Evolutionary conservation across 2,113 vertebrate species (phyloP), one percentile per base, ranked within the genome.

Genomic region (Brachyistius frenatus): DNA sequence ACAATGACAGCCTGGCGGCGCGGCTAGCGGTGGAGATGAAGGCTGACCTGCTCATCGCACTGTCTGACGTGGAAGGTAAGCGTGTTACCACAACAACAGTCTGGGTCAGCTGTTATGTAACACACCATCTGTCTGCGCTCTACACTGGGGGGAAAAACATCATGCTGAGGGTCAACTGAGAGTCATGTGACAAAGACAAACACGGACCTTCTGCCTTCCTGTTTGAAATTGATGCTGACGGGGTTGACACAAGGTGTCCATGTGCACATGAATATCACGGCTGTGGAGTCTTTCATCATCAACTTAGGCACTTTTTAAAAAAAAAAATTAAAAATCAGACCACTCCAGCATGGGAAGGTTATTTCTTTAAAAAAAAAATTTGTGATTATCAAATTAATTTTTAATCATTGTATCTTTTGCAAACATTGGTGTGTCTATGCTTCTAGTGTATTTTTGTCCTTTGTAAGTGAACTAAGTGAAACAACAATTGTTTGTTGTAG

Each of bases 1-100:
- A 99, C 91, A 99, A 99, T 0, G 98, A 99, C 91, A 99, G 97
- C 77, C 93, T 99, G 87, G 98, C 98, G 56, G 98, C 98, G 4
- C 95, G 98, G 3, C 94, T 99, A 61, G 98, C 97, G 0, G 98
- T 99, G 47, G 98, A 99, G 93, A 99, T 99, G 98, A 97, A 96
- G 86, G 97, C 97, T 1, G 96, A 99, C 92, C 96, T 99, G 80
- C 94, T 99, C 79, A 97, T 99, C 73, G 93, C 96, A 31, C 96
- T 99, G 58, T 99, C 98, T 69, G 98, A 99, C 60, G 98, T 99
- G 37, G 96, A 99, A 95, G 97, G 98, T 99, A 94, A 69, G 79
- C 55, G 77, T 50, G 77, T 81, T 72, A 69, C 55, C 57, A 57
- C 71, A 58, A 70, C 65, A 70, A 78, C 68, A 46, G 58, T 86